Evolutionary conservation across 1,140 invertebrate species (phyloP).

Genomic region (Paracyclopina nana): DNA sequence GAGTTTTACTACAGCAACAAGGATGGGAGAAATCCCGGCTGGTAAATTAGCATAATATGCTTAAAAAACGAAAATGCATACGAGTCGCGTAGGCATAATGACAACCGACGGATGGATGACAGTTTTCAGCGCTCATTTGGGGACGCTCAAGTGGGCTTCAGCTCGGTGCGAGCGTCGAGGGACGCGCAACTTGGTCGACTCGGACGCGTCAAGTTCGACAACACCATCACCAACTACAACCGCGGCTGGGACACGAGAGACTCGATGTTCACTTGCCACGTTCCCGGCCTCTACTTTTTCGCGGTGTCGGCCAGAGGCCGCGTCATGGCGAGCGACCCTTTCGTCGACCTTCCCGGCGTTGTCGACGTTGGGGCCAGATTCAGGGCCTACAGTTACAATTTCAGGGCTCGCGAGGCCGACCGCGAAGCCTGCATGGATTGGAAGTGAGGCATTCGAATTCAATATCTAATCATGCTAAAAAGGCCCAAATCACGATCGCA

Average conservation of each 20-base stretch:
- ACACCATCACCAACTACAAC: background rate
- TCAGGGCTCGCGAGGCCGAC: background rate
- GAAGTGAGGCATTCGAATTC: background rate
- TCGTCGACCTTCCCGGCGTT: no score
- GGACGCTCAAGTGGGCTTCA: no score
- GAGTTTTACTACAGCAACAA: no score
- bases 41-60: no score
- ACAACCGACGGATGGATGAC: no score
- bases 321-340: no score
- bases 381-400: no score
- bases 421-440: background rate
- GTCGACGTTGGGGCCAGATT: no score
- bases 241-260: background rate
- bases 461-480: background rate
- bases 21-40: no score
- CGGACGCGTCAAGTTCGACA: background rate
- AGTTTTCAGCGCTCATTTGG: no score
- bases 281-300: background rate
- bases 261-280: background rate
- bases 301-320: background rate
- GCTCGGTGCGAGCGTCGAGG: background rate
- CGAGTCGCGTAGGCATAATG: no score
- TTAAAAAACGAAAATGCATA: no score
- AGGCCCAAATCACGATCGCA: background rate
- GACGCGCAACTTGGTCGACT: background rate